Conservation (phyloP, 1,140 invertebrate species). For the Pemphigus obesinymphae region DNA sequence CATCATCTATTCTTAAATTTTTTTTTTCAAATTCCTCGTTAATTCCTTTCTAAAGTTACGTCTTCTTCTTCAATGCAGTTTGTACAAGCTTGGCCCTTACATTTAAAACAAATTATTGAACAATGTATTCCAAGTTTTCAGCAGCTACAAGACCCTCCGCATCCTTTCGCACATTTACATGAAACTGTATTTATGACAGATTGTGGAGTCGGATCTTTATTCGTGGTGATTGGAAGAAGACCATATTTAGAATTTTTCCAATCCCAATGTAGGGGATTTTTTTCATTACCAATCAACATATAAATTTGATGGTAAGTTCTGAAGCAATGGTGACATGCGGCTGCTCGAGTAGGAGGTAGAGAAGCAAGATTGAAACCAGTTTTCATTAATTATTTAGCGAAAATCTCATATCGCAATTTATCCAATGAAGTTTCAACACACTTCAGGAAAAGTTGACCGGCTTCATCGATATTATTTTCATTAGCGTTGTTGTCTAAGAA, state of each 20-base stretch:
- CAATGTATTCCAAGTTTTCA: not conserved
- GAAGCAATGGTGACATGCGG: not conserved
- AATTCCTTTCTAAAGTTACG: not conserved
- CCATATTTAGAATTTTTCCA: not conserved
- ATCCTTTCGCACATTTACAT: not conserved
- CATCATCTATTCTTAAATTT: not conserved
- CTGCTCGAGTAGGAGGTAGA: slow-evolving; percentile 22
- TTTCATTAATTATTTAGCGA: not conserved
- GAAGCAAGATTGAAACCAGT: slow-evolving; percentile 25
- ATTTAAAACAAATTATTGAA: not conserved
- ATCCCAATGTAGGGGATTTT: not conserved
- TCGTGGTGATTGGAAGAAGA: not conserved
- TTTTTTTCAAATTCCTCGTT: not conserved
- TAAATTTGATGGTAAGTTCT: not conserved
- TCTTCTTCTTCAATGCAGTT: not conserved
- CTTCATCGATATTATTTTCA: too few species aligned
- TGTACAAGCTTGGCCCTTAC: not conserved
- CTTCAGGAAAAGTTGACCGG: too few species aligned
- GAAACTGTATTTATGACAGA: not conserved
- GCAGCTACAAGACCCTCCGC: not conserved
- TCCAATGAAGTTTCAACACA: too few species aligned
- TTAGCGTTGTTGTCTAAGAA: too few species aligned
- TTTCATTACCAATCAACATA: not conserved
- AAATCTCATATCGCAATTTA: too few species aligned
- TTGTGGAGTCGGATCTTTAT: not conserved